Conservation (phyloP, 2,888 invertebrate species). For the Aporophyla lueneburgensis region DNA sequence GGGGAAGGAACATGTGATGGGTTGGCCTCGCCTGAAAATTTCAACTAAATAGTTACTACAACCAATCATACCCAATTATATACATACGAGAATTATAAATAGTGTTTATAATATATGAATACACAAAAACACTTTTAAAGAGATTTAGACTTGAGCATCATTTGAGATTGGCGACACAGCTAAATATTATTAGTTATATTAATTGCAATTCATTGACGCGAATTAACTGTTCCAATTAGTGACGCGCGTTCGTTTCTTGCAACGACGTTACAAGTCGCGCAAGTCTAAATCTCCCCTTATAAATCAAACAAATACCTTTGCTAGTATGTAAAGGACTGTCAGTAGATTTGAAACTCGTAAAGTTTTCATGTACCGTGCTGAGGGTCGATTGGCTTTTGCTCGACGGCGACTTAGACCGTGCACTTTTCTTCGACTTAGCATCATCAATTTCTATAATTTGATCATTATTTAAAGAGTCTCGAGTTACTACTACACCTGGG, state of each 20-base stretch:
- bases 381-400: slow-evolving; percentile 84
- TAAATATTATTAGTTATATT: background rate
- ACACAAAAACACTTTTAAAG: slow-evolving; percentile 10
- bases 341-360: slow-evolving; percentile 79
- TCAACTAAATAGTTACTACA: slow-evolving; percentile 73
- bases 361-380: slow-evolving; percentile 85
- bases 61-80: slow-evolving; percentile 48
- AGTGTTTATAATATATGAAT: background rate
- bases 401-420: slow-evolving; percentile 82
- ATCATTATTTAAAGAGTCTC: slow-evolving; percentile 59
- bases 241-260: background rate
- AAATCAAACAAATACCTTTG: slow-evolving; percentile 73
- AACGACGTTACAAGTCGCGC: background rate
- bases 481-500: slow-evolving; percentile 76
- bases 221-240: background rate
- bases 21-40: slow-evolving; percentile 87
- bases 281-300: slow-evolving; percentile 2
- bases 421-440: slow-evolving; percentile 64
- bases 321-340: slow-evolving; percentile 79
- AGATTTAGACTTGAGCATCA: slow-evolving; percentile 31
- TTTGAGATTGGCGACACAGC: background rate
- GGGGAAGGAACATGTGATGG: slow-evolving; percentile 83
- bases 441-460: slow-evolving; percentile 57
- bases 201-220: background rate
- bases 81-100: slow-evolving; percentile 23